Evolutionary conservation across 92 coral and sea anemone species (phyloP).

Genomic region (Phymanthus crucifer): DNA sequence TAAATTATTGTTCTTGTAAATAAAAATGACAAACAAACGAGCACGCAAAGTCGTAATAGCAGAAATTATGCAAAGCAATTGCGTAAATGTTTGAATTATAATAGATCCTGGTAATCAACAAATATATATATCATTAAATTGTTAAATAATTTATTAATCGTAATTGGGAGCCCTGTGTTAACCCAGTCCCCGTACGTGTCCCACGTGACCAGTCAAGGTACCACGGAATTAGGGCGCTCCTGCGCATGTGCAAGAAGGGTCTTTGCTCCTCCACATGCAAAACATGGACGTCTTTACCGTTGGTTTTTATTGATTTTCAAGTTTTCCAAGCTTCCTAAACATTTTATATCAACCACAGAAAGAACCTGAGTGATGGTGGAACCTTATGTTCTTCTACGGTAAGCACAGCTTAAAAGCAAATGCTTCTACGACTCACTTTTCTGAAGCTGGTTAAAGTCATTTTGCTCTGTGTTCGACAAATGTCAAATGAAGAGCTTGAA

Average conservation of each 20-base stretch:
- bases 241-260: conserved; percentile 55
- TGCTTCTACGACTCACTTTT: conserved; percentile 14
- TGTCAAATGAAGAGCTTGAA: conserved; percentile 39
- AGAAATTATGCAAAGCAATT: no score
- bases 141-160: no score
- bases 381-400: conserved; percentile 20
- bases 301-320: conserved; percentile 36
- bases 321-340: conserved; percentile 15
- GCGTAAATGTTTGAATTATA: no score
- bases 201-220: conserved; percentile 33
- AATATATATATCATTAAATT: no score
- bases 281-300: conserved; percentile 48
- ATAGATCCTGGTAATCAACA: no score
- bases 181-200: conserved; percentile 21
- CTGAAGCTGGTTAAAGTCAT: conserved; percentile 37
- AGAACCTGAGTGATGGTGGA: conserved; percentile 36
- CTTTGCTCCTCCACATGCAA: conserved; percentile 71
- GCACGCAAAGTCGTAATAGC: no score
- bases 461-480: conserved; percentile 31
- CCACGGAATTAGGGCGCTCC: conserved; percentile 12
- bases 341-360: background rate
- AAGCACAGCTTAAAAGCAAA: background rate
- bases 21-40: no score
- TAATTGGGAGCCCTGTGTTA: conserved; percentile 26
- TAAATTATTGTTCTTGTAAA: no score